Percentiles rank a stretch among this genome's conserved stretches.
Conservation (phyloP, 2,888 invertebrate species). For the Ischnura elegans region DNA sequence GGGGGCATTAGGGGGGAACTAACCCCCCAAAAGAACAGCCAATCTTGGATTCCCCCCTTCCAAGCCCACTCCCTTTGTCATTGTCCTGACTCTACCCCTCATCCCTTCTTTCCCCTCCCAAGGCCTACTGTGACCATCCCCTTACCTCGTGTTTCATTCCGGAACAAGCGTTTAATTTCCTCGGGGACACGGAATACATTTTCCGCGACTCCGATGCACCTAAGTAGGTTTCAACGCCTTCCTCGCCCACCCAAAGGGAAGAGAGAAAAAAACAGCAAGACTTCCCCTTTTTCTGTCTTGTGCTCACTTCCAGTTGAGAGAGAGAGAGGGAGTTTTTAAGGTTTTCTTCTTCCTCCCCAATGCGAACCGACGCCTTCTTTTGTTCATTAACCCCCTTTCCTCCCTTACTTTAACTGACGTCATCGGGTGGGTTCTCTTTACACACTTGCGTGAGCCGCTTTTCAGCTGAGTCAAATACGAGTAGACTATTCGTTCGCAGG, state of each 20-base stretch:
- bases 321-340: not conserved
- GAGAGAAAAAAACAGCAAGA: too few relatives aligned
- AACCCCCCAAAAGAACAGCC: not conserved
- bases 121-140: not conserved
- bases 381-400: not conserved
- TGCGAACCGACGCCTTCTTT: not conserved
- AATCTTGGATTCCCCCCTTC: not conserved
- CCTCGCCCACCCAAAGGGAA: not conserved
- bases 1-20: not conserved
- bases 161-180: slow-evolving; percentile 64
- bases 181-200: slow-evolving; percentile 67
- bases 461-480: not conserved
- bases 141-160: slow-evolving; percentile 50
- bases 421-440: not conserved
- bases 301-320: not conserved
- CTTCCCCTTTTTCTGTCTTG: not conserved
- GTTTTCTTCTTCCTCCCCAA: not conserved
- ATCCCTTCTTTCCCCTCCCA: not conserved
- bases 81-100: not conserved
- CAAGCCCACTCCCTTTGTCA: not conserved
- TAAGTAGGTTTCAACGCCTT: slow-evolving; percentile 49
- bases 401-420: not conserved
- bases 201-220: slow-evolving; percentile 60
- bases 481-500: not conserved
- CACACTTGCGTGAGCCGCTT: too few relatives aligned